These are phyloP conservation scores for Temnothorax ravouxi DNA, from an alignment of 2,888 invertebrate species.

Conservation along the genomic window DNA sequence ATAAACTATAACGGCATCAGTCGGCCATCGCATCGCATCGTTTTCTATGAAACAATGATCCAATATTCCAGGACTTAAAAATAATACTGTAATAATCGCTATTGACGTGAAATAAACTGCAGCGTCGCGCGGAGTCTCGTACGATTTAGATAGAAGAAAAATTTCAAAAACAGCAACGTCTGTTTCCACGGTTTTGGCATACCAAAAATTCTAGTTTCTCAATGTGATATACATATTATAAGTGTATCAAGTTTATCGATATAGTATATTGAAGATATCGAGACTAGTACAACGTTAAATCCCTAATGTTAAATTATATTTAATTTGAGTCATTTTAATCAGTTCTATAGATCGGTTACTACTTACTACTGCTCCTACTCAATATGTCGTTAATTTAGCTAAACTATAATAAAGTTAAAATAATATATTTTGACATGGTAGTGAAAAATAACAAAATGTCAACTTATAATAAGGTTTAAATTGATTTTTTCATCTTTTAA, in stretches of 20 bases:
- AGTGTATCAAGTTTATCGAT: conserved; percentile 5
- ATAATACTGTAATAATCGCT: conserved; percentile 5
- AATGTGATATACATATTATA: not conserved
- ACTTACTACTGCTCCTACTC: too few relatives aligned
- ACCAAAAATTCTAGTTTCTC: conserved; percentile 4
- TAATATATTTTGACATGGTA: too few relatives aligned
- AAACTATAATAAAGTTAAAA: too few relatives aligned
- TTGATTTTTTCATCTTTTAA: too few relatives aligned
- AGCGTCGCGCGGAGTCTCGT: not conserved
- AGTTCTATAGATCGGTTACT: too few relatives aligned
- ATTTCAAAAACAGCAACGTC: not conserved
- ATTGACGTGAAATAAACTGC: not conserved
- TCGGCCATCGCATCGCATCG: conserved; percentile 74
- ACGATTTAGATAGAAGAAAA: conserved; percentile 2
- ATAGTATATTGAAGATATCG: not conserved
- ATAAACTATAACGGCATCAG: conserved; percentile 70
- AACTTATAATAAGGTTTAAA: too few relatives aligned
- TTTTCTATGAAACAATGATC: not conserved
- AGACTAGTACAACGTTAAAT: not conserved
- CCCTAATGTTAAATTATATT: too few relatives aligned
- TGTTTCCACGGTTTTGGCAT: not conserved
- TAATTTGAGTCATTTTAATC: too few relatives aligned
- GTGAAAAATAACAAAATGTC: too few relatives aligned
- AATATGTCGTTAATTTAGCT: too few relatives aligned
- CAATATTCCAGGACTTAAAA: not conserved